Evolutionary conservation across 2,113 vertebrate genomes (phyloP), one percentile per base, ranked within the genome.

Genomic region (Typhlomys cinereus): DNA sequence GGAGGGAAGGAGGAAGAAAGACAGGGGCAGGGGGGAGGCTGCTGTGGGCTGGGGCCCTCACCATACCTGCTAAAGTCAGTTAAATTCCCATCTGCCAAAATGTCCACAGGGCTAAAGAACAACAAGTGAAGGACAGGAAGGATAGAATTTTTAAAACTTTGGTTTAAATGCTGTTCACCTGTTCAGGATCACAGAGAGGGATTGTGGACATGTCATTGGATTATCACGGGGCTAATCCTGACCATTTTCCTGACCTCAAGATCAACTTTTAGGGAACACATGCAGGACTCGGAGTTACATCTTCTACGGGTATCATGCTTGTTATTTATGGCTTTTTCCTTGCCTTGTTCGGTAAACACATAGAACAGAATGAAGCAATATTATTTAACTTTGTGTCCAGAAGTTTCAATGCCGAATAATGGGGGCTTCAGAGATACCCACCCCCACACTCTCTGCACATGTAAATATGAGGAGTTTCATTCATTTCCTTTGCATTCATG

Each of bases 291-390:
- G 69, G 39, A 31, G 1, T 36, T n/a, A 71, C 25, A 25, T 83
- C 41, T 75, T 89, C 59, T 41, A 76, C 66, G 80, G 78, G 10
- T 61, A 64, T 84, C 31, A 48, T 15, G 14, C 15, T n/a, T n/a
- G 73, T 67, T 57, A 66, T 25, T 95, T 84, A 80, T 57, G 59
- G 25, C 64, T 54, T 89, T 95, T 84, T 70, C 83, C 48, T 50
- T 39, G 74, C 57, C 6, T 92, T 69, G 85, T 54, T 88, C 94
- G 79, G 25, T 71, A 83, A 93, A 90, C 36, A 59, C 14, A 48
- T 20, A 29, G 10, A 29, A 66, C 36, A 54, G 44, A 74, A 81
- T 66, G 57, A 85, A 73, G 31, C 3, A 57, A 50, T 52, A 39
- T 83, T 71, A 34, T 70, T 80, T 79, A 69, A 39, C 73, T 90